A percentile compares a stretch with the other conserved stretches of the same genome.
Evolutionary conservation across 2,888 invertebrate genomes (phyloP).

Genomic region (Creontiades dilutus): DNA sequence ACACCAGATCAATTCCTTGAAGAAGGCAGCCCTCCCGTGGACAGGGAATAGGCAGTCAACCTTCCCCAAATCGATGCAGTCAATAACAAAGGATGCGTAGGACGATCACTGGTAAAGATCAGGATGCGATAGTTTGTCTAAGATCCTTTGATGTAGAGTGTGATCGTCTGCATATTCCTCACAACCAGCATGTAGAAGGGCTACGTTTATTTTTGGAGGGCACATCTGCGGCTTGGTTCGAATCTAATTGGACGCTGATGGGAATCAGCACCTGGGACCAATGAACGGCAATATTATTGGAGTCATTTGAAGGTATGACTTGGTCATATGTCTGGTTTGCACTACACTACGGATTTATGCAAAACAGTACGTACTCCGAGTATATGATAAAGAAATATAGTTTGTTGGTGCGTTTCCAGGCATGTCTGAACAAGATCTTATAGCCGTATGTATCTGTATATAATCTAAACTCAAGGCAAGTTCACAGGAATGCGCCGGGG

Average conservation of each 20-base stretch:
- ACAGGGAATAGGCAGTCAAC: too few species aligned
- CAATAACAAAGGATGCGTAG: slow-evolving; percentile 23
- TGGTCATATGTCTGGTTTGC: slow-evolving; percentile 33
- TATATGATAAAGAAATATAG: slow-evolving; percentile 17
- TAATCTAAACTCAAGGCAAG: too few species aligned
- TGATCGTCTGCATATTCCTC: neutral
- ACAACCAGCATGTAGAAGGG: slow-evolving; percentile 23
- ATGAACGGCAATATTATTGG: neutral
- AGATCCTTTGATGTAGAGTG: slow-evolving; percentile 3
- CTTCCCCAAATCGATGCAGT: slow-evolving; percentile 41
- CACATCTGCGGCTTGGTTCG: slow-evolving; percentile 22
- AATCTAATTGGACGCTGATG: slow-evolving; percentile 15
- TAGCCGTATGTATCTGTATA: too few species aligned
- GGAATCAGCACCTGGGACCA: slow-evolving; percentile 40
- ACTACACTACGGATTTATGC: slow-evolving; percentile 7
- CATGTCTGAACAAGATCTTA: too few species aligned
- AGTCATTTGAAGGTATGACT: slow-evolving; percentile 29
- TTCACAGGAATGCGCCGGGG: too few species aligned
- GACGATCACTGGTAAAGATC: slow-evolving; percentile 19
- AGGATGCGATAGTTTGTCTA: slow-evolving; percentile 13
- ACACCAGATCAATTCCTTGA: too few species aligned
- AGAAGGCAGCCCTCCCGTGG: too few species aligned
- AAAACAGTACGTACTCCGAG: slow-evolving; percentile 6
- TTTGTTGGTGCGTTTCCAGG: slow-evolving; percentile 33
- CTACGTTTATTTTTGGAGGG: slow-evolving; percentile 33